Conservation (phyloP, 2,113 vertebrate species). For the Petroica traversi region DNA sequence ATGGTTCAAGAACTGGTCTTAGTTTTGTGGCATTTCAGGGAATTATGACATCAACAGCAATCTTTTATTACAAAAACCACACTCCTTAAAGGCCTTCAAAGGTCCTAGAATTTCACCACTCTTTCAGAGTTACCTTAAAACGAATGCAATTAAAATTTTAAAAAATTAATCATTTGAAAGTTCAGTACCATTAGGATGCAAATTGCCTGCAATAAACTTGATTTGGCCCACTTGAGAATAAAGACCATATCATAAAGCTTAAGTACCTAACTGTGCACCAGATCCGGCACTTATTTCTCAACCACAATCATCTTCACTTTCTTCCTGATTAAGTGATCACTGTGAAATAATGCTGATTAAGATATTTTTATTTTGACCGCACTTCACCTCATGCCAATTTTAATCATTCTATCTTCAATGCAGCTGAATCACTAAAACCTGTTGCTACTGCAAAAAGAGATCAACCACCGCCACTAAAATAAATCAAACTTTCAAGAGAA, state of each 20-base stretch:
- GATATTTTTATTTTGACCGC: slow-evolving; percentile 3
- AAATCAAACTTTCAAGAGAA: not conserved
- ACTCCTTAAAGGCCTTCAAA: not conserved
- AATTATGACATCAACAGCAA: not conserved
- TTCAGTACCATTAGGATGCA: not conserved
- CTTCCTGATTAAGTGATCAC: slow-evolving; percentile 29
- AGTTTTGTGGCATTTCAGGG: not conserved
- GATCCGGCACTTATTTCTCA: not conserved
- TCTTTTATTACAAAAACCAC: not conserved
- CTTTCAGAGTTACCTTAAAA: not conserved
- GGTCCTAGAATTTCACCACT: not conserved
- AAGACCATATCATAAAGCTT: not conserved
- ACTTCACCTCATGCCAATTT: not conserved
- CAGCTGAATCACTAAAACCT: not conserved
- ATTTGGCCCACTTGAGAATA: slow-evolving; percentile 29
- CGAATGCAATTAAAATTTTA: not conserved
- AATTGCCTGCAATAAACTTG: slow-evolving; percentile 22
- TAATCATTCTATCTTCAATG: not conserved
- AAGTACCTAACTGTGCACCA: not conserved
- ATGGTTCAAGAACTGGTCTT: not conserved
- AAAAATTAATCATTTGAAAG: not conserved
- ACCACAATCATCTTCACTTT: not conserved
- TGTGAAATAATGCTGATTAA: slow-evolving; percentile 30
- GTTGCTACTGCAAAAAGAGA: not conserved
- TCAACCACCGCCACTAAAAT: not conserved